phyloP scores from a whole-genome alignment of 2,797 vertebrate species.

The Rousettus madagascariensis region DNA sequence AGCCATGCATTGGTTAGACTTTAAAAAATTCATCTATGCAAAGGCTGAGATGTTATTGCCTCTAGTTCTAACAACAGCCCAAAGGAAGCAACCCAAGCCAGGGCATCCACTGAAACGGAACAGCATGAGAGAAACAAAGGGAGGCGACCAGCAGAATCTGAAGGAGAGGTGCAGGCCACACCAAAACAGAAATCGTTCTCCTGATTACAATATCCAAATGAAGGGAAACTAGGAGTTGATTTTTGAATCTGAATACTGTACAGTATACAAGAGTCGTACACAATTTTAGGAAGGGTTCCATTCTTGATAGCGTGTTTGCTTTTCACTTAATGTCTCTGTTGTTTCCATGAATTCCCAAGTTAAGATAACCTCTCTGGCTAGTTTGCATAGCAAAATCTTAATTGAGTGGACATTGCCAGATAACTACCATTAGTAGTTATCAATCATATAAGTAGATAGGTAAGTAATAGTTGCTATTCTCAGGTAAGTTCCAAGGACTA shows the following conservation, averaged over 20 bases:
- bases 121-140: not conserved
- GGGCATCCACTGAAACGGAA: not conserved
- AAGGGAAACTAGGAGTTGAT: not conserved
- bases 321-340: not conserved
- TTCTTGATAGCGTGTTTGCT: not conserved
- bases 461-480: not conserved
- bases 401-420: not conserved
- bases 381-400: not conserved
- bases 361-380: not conserved
- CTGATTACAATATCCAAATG: not conserved
- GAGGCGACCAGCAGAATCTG: not conserved
- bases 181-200: not conserved
- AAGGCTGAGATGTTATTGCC: not conserved
- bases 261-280: fast-evolving
- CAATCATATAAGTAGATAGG: not conserved
- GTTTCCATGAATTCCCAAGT: not conserved
- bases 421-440: not conserved
- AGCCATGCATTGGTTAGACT: not conserved
- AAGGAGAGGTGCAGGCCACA: too few species aligned
- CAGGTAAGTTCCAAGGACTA: not conserved
- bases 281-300: not conserved
- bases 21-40: not conserved
- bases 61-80: not conserved
- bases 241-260: not conserved
- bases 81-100: not conserved